A percentile compares a stretch with the other conserved stretches of the same genome.
These are phyloP conservation scores for Borostomias antarcticus DNA, from an alignment of 2,797 vertebrate genomes.

Conservation along the genomic window DNA sequence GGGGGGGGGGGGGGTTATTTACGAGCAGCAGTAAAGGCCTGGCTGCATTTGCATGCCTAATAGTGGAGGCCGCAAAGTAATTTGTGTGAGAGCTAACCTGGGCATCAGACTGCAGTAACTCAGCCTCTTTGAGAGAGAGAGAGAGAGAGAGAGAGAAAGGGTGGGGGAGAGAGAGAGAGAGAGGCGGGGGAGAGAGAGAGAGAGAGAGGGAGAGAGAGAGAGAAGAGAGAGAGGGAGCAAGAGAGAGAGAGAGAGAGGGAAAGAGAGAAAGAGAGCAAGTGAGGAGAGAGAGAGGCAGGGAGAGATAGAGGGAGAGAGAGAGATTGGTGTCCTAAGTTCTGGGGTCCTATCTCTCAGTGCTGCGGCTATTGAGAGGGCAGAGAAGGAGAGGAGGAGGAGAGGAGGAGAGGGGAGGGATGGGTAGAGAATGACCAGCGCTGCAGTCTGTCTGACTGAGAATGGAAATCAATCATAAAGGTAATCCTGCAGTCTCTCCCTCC, in stretches of 20 bases:
- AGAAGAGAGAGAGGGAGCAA: background rate
- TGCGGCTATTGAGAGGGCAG: background rate
- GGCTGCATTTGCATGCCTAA: constrained; percentile 87
- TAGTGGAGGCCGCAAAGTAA: constrained; percentile 78
- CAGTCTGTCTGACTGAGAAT: constrained; percentile 85
- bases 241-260: background rate
- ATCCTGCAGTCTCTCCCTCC: constrained; percentile 77
- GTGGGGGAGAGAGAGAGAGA: background rate
- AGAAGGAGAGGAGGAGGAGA: background rate
- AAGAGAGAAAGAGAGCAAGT: background rate
- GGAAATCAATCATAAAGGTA: constrained; percentile 89
- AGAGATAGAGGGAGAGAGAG: background rate
- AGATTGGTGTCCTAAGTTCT: background rate
- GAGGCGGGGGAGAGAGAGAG: constrained; percentile 1
- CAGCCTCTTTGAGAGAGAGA: constrained; percentile 68
- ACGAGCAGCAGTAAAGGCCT: constrained; percentile 80
- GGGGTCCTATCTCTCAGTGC: too few relatives aligned
- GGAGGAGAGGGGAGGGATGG: constrained; percentile 41
- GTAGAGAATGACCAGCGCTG: constrained; percentile 86
- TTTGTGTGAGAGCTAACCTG: constrained; percentile 86
- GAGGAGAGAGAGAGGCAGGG: background rate
- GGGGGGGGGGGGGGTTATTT: constrained; percentile 76
- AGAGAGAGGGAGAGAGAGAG: background rate
- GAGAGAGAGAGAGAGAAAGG: background rate
- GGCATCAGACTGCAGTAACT: constrained; percentile 81